phyloP scores from a whole-genome alignment of 2,797 vertebrate species.

The Pagetopsis macropterus region DNA sequence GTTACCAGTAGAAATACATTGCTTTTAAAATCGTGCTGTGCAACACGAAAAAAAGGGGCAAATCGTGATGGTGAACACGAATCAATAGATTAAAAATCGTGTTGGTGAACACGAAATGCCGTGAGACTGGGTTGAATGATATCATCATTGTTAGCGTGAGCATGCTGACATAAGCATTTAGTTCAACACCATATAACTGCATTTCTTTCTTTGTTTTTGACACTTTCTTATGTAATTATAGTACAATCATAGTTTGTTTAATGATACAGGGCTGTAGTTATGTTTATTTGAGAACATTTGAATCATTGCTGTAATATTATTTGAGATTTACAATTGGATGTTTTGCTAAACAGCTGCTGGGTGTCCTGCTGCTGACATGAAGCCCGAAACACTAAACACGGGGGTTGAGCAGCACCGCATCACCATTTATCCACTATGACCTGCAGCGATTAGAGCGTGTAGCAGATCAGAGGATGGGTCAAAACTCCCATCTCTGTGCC shows the following conservation, averaged over 20 bases:
- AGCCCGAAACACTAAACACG: slow-evolving; percentile 37
- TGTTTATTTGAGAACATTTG: not conserved
- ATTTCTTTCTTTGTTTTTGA: not conserved
- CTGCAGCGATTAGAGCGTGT: slow-evolving; percentile 74
- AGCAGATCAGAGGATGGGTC: slow-evolving; percentile 81
- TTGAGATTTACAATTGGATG: slow-evolving; percentile 13
- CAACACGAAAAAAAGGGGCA: too few species aligned
- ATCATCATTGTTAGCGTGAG: not conserved
- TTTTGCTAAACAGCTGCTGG: slow-evolving; percentile 28
- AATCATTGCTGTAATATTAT: not conserved
- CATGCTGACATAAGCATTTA: not conserved
- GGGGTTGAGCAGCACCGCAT: slow-evolving; percentile 62
- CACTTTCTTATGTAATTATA: not conserved
- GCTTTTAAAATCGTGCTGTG: too few species aligned
- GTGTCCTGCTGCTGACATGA: slow-evolving; percentile 33
- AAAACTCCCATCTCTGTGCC: slow-evolving; percentile 77
- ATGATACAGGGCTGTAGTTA: not conserved
- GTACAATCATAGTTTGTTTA: not conserved
- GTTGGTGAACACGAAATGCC: too few species aligned
- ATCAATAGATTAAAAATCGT: too few species aligned
- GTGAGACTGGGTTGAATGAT: too few species aligned
- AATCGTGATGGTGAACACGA: too few species aligned
- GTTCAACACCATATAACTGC: not conserved
- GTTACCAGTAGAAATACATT: too few species aligned
- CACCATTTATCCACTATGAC: slow-evolving; percentile 72